Conservation (phyloP, 2,888 invertebrate species). For the Lissocephala sabroskyi region DNA sequence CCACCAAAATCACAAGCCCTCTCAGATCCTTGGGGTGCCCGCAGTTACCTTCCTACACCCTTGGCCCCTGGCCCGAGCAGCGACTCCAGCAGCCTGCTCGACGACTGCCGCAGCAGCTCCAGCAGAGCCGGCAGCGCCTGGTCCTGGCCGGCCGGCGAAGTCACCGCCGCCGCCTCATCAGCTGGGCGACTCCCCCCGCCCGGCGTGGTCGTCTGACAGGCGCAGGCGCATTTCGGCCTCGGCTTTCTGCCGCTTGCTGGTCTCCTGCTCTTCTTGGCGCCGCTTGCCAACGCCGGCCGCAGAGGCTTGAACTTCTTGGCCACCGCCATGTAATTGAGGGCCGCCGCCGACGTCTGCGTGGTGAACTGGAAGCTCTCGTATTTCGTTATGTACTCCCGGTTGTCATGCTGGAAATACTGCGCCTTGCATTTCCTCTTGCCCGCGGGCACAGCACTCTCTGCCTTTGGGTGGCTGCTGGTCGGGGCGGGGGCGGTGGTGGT, state of each 20-base stretch:
- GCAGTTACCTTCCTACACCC: conserved; percentile 40
- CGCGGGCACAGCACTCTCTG: background rate
- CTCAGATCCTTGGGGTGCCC: conserved; percentile 1
- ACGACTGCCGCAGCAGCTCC: conserved; percentile 48
- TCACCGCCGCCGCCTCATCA: background rate
- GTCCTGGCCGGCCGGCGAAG: conserved; percentile 17
- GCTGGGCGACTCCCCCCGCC: conserved; percentile 7
- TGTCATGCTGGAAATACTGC: conserved; percentile 70
- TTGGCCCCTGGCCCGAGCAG: conserved; percentile 32
- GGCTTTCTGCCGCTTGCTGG: conserved; percentile 29
- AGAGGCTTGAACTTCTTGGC: conserved; percentile 70
- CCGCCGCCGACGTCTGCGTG: conserved; percentile 35
- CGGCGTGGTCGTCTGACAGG: conserved; percentile 35
- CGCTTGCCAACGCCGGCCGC: conserved; percentile 47
- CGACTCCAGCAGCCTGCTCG: conserved; percentile 42
- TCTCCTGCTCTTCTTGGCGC: conserved; percentile 47
- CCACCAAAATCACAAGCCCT: background rate
- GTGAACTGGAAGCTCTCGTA: conserved; percentile 53
- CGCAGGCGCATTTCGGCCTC: conserved; percentile 55
- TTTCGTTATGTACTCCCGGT: conserved; percentile 57
- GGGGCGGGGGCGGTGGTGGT: conserved; percentile 4
- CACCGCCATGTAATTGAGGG: conserved; percentile 60
- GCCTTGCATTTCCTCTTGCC: conserved; percentile 49
- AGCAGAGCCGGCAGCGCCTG: conserved; percentile 44
- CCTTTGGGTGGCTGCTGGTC: conserved; percentile 4